Conservation (phyloP, 2,888 invertebrate species). For the Sinelater perroti region DNA sequence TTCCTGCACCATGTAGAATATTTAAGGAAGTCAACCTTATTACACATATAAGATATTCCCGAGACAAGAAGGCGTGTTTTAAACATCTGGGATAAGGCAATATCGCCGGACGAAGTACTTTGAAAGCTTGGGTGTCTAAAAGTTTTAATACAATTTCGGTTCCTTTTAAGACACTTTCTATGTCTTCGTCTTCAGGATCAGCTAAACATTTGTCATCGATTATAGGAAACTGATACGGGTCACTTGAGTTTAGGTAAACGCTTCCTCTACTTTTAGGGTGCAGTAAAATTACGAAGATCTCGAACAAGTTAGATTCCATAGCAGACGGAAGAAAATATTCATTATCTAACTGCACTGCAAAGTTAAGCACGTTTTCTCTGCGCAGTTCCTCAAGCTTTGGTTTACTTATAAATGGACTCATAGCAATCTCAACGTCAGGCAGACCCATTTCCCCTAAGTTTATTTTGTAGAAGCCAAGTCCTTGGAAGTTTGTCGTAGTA, state of each 20-base stretch:
- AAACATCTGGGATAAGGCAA: constrained; percentile 62
- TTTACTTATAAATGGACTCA: constrained; percentile 24
- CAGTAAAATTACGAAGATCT: constrained; percentile 41
- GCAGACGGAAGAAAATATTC: neutral
- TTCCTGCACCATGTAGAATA: constrained; percentile 72
- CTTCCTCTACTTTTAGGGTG: constrained; percentile 49
- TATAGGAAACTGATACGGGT: constrained; percentile 49
- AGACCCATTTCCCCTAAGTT: constrained; percentile 8
- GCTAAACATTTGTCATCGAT: constrained; percentile 48
- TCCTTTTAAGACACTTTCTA: constrained; percentile 68
- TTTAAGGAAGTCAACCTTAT: constrained; percentile 65
- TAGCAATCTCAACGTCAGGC: constrained; percentile 38
- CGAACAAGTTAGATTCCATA: constrained; percentile 8
- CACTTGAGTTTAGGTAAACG: constrained; percentile 46
- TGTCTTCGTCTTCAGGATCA: constrained; percentile 67
- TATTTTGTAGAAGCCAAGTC: constrained; percentile 26
- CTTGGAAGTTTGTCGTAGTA: constrained; percentile 37
- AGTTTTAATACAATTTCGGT: constrained; percentile 58
- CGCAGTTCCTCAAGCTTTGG: constrained; percentile 4
- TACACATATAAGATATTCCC: constrained; percentile 75
- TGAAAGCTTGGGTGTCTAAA: constrained; percentile 66
- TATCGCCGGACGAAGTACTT: constrained; percentile 65
- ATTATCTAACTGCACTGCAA: neutral
- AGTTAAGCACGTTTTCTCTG: too few species aligned
- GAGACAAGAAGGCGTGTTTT: constrained; percentile 62